Base-by-base conservation (phyloP, 2,113 vertebrate species). In the Eurystomus gularis region DNA sequence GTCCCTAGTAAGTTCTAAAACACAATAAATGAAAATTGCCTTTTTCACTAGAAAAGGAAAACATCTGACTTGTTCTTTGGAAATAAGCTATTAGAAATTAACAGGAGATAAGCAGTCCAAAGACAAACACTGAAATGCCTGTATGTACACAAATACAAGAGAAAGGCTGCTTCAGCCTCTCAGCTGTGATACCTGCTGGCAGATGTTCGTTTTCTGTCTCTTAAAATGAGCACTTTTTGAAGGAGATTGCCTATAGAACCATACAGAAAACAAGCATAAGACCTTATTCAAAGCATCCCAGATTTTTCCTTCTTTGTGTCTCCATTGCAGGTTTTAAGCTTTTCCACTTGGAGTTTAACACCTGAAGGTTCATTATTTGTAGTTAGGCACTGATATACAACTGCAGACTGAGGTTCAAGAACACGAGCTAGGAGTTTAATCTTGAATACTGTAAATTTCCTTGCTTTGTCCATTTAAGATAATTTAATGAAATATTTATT, bases 401-500 rank as follows among this genome's bases (percentile, higher is more conserved):
- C 57, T 58, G 39, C 42, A 65, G 77, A 55, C 48, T 61, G 51
- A 89, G 33, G 17, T 40, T 91, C 54, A 66, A 48, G 31, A 90
- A 44, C 19, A 46, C 3, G 26, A 87, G 35, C 40, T 84, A 26
- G 3, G 2, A 65, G n/a, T 65, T 81, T 49, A 60, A 71, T 54
- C 19, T 33, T 24, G 31, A 79, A 81, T n/a, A 40, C 24, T 16
- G 15, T n/a, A 10, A 19, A 72, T 73, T 84, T 77, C 29, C 49
- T 78, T 15, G 16, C n/a, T 93, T 49, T 25, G 28, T 35, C 52
- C 71, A 13, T 80, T 94, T 84, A 60, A 87, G 39, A 44, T 46
- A 88, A 72, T 28, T 70, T 54, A 82, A 94, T 95, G 9, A 82
- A 90, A 86, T 73, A 81, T 85, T 95, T 70, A 93, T 58, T 58